Base-by-base conservation (phyloP, 2,888 invertebrate genomes). In the Andricus quercusramuli region DNA sequence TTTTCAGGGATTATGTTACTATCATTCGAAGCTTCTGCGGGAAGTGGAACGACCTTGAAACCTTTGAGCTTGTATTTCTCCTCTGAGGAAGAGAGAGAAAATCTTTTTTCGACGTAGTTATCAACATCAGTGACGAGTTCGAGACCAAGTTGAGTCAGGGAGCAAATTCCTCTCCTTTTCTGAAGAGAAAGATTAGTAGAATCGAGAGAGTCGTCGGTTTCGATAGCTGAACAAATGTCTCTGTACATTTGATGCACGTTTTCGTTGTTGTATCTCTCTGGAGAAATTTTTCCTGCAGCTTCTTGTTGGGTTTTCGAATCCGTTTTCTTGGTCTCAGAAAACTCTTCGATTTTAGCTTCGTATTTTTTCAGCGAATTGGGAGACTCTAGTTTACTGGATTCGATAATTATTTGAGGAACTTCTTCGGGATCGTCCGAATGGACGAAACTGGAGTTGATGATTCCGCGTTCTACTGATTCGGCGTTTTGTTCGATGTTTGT, bases 101-200 rank as follows among this genome's bases (percentile, higher is more conserved):
- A 83, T 74, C 80, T 83, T 80, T 86, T 81, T 70, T 86, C 85
- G 1, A 86, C 85, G 59, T 86, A 86, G 74, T 86, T 86, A 22
- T 86, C 85, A 17, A 85, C 84, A 65, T 86, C 83, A 0, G 85
- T 87, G 4, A 89, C 87, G n/a, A 94, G 88, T 83, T 90, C 88
- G 2, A 88, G 83, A 9, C 88, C 93, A 22, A 94, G 88, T 83
- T 94, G 94, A 86, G 93, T 94, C 20, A 94, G 93, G 1, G 94
- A 94, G 88, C 94, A 95, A 86, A 95, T 94, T 11, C 94, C 95
- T 79, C 94, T 92, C 4, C 95, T 93, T 90, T 94, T 95, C 86
- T 94, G 94, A 66, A 93, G 91, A 83, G 93, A 93, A 64, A 94
- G 86, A 83, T 92, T 93, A 81, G 91, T 93, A 6, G 37, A 22